Percentiles rank a stretch among this genome's conserved stretches.
Evolutionary conservation across 2,797 vertebrate species (phyloP).

Genomic region (Orestias chungarensis): DNA sequence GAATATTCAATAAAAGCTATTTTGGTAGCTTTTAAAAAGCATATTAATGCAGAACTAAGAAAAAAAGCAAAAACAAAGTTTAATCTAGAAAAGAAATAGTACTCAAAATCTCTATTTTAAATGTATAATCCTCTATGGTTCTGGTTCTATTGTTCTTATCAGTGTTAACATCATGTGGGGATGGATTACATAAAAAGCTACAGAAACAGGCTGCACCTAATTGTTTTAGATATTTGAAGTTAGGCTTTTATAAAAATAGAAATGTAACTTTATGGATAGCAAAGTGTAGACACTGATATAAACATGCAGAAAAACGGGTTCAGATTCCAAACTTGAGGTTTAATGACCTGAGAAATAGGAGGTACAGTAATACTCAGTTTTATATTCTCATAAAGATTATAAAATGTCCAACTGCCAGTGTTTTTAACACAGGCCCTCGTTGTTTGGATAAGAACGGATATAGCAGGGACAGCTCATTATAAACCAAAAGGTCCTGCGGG

Average conservation of each 20-base stretch:
- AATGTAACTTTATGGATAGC: not conserved
- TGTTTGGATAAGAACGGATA: constrained; percentile 56
- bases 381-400: constrained; percentile 51
- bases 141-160: not conserved
- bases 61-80: not conserved
- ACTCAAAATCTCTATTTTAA: not conserved
- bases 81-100: not conserved
- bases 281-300: not conserved
- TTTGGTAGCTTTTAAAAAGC: not conserved
- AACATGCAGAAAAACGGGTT: constrained; percentile 20
- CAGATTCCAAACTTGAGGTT: constrained; percentile 34
- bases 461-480: constrained; percentile 52
- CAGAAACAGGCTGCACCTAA: not conserved
- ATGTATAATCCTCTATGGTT: not conserved
- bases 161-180: not conserved
- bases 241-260: not conserved
- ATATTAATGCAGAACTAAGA: not conserved
- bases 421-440: constrained; percentile 54
- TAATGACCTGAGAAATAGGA: constrained; percentile 32
- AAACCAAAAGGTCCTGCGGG: constrained; percentile 40
- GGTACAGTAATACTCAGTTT: constrained; percentile 28
- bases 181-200: not conserved
- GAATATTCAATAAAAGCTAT: not conserved
- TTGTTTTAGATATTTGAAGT: not conserved
- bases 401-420: constrained; percentile 29